A percentile compares a stretch with the other conserved stretches of the same genome.
phyloP scores from a whole-genome alignment of 1,140 invertebrate genomes.

The Nephotettix cincticeps region DNA sequence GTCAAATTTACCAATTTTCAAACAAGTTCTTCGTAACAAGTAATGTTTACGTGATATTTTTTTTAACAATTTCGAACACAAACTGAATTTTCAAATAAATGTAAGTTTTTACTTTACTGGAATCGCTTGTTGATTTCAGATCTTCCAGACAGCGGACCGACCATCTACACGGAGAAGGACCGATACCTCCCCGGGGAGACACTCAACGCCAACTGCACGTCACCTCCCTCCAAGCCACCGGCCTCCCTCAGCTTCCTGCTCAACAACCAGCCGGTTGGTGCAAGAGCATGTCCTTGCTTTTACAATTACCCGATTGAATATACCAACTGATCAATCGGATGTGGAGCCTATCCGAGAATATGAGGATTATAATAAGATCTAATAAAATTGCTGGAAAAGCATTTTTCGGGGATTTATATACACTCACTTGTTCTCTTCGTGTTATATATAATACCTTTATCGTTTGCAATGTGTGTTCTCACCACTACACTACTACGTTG shows the following conservation, averaged over 20 bases:
- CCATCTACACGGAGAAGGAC: constrained; percentile 52
- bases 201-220: constrained; percentile 73
- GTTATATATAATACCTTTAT: no score
- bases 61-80: not conserved
- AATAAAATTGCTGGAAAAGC: no score
- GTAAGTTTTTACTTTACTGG: not conserved
- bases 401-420: no score
- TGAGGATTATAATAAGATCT: no score
- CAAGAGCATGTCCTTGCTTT: no score
- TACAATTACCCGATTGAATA: no score
- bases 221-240: constrained; percentile 54
- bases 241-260: constrained; percentile 49
- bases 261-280: constrained; percentile 45
- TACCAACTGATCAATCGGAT: no score
- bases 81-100: not conserved
- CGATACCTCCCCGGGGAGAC: constrained; percentile 69
- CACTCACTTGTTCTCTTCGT: no score
- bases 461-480: no score
- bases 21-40: not conserved
- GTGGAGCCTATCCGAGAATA: no score
- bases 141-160: constrained; percentile 46
- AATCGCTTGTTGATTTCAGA: constrained; percentile 46
- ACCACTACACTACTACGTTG: no score
- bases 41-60: not conserved
- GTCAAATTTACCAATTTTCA: not conserved